A percentile compares a stretch with the other conserved stretches of the same genome.
These are phyloP conservation scores for Vireo altiloquus DNA, from an alignment of 2,113 vertebrate genomes.

Conservation along the genomic window DNA sequence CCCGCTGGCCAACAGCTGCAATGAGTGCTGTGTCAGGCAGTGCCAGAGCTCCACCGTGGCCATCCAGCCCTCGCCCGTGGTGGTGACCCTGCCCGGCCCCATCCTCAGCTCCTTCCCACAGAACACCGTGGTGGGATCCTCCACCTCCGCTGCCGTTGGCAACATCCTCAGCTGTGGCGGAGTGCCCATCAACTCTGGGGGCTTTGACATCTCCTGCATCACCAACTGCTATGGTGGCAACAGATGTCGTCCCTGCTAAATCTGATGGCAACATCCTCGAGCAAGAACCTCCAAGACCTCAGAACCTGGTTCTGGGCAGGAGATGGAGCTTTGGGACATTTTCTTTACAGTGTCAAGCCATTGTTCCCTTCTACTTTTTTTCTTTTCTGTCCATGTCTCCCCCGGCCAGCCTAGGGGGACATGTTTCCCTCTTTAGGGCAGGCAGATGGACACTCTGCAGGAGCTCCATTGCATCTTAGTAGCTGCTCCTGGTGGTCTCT, in stretches of 20 bases:
- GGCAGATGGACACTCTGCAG: neutral
- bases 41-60: no score
- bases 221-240: neutral
- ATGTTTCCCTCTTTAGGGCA: neutral
- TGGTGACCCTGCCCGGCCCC: no score
- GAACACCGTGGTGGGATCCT: no score
- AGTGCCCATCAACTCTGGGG: neutral
- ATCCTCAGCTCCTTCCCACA: no score
- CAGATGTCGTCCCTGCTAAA: neutral
- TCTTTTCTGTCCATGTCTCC: fast-evolving
- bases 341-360: fast-evolving
- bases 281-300: neutral
- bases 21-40: neutral
- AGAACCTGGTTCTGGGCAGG: fast-evolving
- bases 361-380: neutral
- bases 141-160: neutral
- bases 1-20: neutral
- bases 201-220: neutral
- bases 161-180: neutral
- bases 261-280: fast-evolving
- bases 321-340: neutral
- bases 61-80: no score
- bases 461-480: neutral
- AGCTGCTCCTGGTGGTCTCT: neutral
- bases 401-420: neutral